Percentiles rank a stretch among this genome's conserved stretches.
phyloP scores from a whole-genome alignment of 1,140 invertebrate genomes.

The Solenopsis fugax region DNA sequence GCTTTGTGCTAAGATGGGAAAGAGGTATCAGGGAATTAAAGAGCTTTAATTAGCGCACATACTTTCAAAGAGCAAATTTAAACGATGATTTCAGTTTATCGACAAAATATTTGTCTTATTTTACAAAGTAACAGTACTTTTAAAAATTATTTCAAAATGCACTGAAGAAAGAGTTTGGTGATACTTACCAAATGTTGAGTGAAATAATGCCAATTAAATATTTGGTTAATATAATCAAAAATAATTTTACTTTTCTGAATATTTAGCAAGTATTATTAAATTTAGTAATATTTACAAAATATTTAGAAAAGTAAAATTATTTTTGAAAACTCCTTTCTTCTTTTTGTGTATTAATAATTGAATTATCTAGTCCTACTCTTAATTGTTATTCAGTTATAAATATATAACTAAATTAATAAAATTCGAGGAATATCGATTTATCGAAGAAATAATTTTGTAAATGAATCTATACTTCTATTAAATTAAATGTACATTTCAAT shows the following conservation, averaged over 20 bases:
- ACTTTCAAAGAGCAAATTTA: not conserved
- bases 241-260: too few species aligned
- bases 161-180: too few species aligned
- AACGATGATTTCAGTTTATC: not conserved
- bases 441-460: not conserved
- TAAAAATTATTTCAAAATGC: not conserved
- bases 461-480: not conserved
- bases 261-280: too few species aligned
- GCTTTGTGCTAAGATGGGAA: too few species aligned
- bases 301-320: too few species aligned
- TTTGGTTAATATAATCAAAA: too few species aligned
- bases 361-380: not conserved
- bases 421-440: constrained; percentile 3
- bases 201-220: too few species aligned
- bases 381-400: not conserved
- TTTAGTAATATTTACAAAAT: too few species aligned
- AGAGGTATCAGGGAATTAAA: not conserved
- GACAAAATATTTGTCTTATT: not conserved
- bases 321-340: too few species aligned
- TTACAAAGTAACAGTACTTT: not conserved
- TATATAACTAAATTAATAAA: not conserved
- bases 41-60: not conserved
- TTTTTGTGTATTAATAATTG: constrained; percentile 1
- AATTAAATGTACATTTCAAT: constrained; percentile 21
- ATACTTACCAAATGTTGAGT: too few species aligned